Base-by-base conservation (phyloP, 2,888 invertebrate genomes). In the Elysia crispata region DNA sequence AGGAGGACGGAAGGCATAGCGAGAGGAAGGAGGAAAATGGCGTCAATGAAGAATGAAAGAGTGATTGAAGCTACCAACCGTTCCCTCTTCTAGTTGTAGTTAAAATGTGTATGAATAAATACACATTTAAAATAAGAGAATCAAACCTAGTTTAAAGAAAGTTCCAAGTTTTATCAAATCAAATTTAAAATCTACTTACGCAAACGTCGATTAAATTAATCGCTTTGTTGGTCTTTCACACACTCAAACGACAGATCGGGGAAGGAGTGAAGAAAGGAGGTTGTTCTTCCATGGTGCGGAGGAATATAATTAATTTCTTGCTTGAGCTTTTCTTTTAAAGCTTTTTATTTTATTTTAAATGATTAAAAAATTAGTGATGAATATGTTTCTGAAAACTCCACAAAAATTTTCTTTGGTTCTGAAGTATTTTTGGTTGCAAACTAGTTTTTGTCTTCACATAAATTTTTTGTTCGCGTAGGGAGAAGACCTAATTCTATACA, bases 231-330 rank as follows among this genome's bases (percentile, higher is more conserved):
- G 13, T 30, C 57, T n/a, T 11, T 60, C 6, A 33, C 11, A 0
- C 23, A 18, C 11, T 20, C 20, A 13, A 60, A 76, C 69, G 28
- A 20, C 50, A 70, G 49, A 31, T 62, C 41, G 23, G 49, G 69
- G 80, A 80, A 50, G 80, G 80, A 80, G 75, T 69, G 80, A 80
- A 70, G 80, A 76, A 80, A 70, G 69, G 64, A 80, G 80, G 50
- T 76, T 80, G 33, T 70, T 76, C 80, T 41, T 41, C 80, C 70
- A 69, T 3, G 11, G 23, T 15, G 76, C 74, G 76, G 69, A 80
- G 57, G 49, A 75, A 74, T 69, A 75, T 74, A 66, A 72, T 50
- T 54, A 74, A 28, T 62, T 30, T 18, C 28, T 30, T n/a, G 70
- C 13, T 25, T n/a, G 11, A 41, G 33, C 8, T 31, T 41, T 41